Evolutionary conservation across 2,888 invertebrate genomes (phyloP), one percentile per base, ranked within the genome.

Genomic region (Nesidiocoris tenuis): DNA sequence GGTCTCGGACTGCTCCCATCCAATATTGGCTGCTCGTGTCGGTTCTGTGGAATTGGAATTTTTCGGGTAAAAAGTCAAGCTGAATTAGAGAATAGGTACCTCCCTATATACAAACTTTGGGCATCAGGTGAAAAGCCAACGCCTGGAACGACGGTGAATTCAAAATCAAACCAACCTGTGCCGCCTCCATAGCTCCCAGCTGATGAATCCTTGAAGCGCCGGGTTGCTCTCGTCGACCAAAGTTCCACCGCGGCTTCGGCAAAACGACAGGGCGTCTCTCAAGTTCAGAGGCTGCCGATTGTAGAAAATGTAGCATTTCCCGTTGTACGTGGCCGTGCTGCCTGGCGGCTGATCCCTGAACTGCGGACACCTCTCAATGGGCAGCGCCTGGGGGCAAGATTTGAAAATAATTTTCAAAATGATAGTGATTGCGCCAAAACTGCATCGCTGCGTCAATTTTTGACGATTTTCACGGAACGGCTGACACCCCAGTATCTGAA

Each of bases 281-380:
- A 95, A 94, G 80, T 88, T 89, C 79, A 91, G 84, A 0, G 94
- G 94, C 82, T 95, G 94, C 12, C 93, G 87, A 82, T 94, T 93
- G 85, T 96, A 95, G 86, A 96, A 96, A 77, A 95, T 93, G 84
- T 96, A 96, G 83, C 96, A 96, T 85, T 95, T 96, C 77, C 96
- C 95, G 81, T 96, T 95, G 86, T 96, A 96, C 0, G 95, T 95
- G 0, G 95, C 95, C 0, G 95, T 91, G 76, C 94, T 94, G 21
- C 96, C 96, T 0, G 95, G 94, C 0, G 95, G 95, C 83, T 95
- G 95, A 82, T 96, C 95, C 21, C 96, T 85, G 85, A 95, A 96
- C 81, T 94, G 93, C 0, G 96, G 96, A 82, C 96, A 96, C 68
- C 95, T 87, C 83, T 96, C 96, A 76, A 96, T 95, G 0, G 95